Conservation (phyloP, 2,113 vertebrate species). For the Rhodinocichla rosea region DNA sequence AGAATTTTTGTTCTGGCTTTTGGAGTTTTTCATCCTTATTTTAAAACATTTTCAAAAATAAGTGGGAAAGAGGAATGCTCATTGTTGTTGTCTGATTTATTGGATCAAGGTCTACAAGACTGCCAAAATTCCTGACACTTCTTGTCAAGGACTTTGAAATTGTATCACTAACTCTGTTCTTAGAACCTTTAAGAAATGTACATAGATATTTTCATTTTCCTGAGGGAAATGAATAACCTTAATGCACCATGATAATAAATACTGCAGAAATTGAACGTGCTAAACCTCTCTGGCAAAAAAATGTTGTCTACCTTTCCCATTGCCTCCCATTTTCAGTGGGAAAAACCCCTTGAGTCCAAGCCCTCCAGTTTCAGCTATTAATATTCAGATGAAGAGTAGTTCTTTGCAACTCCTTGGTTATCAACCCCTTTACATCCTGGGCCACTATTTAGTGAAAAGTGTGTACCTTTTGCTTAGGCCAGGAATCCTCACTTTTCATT, state of each 20-base stretch:
- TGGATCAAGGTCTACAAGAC: not conserved
- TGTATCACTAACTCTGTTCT: not conserved
- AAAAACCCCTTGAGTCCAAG: accelerated
- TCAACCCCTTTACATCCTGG: not conserved
- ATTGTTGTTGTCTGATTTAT: not conserved
- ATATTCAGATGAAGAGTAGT: not conserved
- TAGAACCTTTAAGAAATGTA: not conserved
- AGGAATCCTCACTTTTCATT: not conserved
- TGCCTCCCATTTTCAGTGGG: not conserved
- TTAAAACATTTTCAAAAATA: not conserved
- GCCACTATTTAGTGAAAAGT: not conserved
- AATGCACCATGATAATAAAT: not conserved
- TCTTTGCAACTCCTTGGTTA: not conserved
- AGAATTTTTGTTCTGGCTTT: not conserved
- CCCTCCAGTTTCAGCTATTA: not conserved
- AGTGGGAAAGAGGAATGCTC: not conserved
- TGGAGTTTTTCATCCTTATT: not conserved
- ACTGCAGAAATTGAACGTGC: not conserved
- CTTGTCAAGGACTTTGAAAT: constrained; percentile 14
- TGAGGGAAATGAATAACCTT: not conserved
- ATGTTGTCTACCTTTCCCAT: not conserved
- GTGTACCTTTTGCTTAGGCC: not conserved
- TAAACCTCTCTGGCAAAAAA: not conserved
- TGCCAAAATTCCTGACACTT: not conserved
- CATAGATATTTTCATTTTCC: not conserved